These are phyloP conservation scores for Muricea muricata DNA, from an alignment of 92 coral and sea anemone genomes.

Conservation along the genomic window DNA sequence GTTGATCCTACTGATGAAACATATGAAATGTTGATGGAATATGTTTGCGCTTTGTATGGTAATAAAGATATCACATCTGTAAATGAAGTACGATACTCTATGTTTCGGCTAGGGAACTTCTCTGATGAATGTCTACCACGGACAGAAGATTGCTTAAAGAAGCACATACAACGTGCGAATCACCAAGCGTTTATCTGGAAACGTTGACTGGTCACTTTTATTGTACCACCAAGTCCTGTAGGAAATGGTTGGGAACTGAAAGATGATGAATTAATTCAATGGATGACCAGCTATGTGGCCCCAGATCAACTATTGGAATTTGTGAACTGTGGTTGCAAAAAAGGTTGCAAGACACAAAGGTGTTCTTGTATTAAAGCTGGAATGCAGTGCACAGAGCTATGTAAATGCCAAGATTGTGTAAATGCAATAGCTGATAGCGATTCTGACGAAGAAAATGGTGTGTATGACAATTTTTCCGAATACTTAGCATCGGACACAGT, in stretches of 20 bases:
- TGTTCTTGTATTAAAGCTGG: neutral
- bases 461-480: neutral
- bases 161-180: conserved; percentile 7
- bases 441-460: neutral
- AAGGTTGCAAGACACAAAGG: neutral
- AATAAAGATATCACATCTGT: conserved; percentile 10
- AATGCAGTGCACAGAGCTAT: neutral
- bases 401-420: neutral
- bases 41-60: conserved; percentile 44
- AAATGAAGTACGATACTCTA: conserved; percentile 31
- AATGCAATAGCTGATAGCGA: neutral
- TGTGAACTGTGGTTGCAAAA: neutral
- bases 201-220: neutral
- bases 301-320: neutral
- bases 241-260: neutral
- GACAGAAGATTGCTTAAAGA: neutral
- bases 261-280: neutral
- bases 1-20: neutral
- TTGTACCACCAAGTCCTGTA: neutral
- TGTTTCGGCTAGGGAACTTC: conserved; percentile 38
- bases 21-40: neutral
- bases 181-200: conserved; percentile 21
- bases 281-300: neutral
- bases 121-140: neutral
- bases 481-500: neutral